Evolutionary conservation across 2,888 invertebrate genomes (phyloP).

Genomic region (Biston betularia): DNA sequence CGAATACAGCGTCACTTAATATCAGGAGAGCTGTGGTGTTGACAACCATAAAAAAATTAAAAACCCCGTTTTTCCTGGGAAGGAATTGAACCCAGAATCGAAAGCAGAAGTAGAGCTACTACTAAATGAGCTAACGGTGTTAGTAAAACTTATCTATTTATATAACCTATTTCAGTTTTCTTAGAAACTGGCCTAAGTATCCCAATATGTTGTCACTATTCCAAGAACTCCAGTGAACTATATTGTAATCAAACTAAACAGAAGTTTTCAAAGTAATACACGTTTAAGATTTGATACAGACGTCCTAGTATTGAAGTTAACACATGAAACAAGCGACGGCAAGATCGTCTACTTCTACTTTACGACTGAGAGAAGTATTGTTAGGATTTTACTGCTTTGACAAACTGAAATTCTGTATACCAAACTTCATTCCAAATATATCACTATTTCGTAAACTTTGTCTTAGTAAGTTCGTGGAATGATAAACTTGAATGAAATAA

Average conservation of each 20-base stretch:
- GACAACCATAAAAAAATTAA: too few relatives aligned
- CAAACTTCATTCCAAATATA: slow-evolving; percentile 4
- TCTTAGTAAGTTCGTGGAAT: too few relatives aligned
- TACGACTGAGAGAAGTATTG: slow-evolving; percentile 14
- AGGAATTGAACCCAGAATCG: too few relatives aligned
- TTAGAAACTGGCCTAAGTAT: too few relatives aligned
- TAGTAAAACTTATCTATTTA: too few relatives aligned
- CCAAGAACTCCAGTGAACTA: neutral
- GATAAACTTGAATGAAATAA: too few relatives aligned
- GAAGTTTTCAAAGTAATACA: slow-evolving; percentile 5
- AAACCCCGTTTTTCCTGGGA: too few relatives aligned
- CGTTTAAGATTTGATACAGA: neutral
- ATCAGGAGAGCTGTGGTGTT: too few relatives aligned
- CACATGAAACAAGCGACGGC: slow-evolving; percentile 5
- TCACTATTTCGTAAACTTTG: neutral
- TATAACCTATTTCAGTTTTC: too few relatives aligned
- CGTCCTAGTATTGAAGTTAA: neutral
- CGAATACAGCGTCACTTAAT: too few relatives aligned
- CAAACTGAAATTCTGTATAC: slow-evolving; percentile 7
- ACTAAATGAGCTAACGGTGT: too few relatives aligned
- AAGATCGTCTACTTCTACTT: slow-evolving; percentile 1
- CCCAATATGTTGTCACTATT: neutral
- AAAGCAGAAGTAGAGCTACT: too few relatives aligned
- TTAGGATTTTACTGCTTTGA: slow-evolving; percentile 17
- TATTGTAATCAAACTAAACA: neutral